Percentiles rank a stretch among this genome's conserved stretches.
Conservation (phyloP, 2,888 invertebrate species). For the Yponomeuta plumbellus region DNA sequence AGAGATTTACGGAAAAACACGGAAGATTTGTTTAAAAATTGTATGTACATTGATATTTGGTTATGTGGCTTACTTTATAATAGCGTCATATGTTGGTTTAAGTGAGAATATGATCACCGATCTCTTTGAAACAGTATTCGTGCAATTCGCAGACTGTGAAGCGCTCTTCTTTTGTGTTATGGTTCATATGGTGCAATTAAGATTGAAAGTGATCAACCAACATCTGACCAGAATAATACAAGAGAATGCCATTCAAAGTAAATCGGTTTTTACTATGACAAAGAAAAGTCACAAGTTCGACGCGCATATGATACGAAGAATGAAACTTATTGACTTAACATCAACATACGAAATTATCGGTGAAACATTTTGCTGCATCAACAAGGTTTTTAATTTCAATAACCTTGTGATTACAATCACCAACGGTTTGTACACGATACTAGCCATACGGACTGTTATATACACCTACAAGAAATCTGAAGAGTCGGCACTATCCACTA, state of each 20-base stretch:
- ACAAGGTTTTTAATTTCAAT: conserved; percentile 22
- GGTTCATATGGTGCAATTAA: conserved; percentile 16
- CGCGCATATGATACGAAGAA: background rate
- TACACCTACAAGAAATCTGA: conserved; percentile 16
- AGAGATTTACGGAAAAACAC: background rate
- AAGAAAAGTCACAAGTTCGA: background rate
- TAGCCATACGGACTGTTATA: conserved; percentile 21
- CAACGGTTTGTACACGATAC: conserved; percentile 20
- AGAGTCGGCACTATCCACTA: background rate
- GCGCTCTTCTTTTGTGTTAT: conserved; percentile 16
- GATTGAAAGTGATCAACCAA: conserved; percentile 18
- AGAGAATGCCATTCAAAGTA: background rate
- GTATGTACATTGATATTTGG: background rate
- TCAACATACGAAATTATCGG: conserved; percentile 21
- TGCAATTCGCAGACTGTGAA: background rate
- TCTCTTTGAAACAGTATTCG: too few species aligned
- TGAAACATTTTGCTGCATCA: conserved; percentile 20
- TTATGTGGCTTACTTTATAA: too few species aligned
- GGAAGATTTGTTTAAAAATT: background rate
- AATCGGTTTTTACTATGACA: background rate
- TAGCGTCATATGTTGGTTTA: too few species aligned
- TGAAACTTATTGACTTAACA: conserved; percentile 19
- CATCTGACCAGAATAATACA: conserved; percentile 11
- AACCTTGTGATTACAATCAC: conserved; percentile 21
- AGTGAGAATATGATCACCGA: too few species aligned